phyloP scores from a whole-genome alignment of 2,888 invertebrate species.

The Trichogramma dendrolimi region DNA sequence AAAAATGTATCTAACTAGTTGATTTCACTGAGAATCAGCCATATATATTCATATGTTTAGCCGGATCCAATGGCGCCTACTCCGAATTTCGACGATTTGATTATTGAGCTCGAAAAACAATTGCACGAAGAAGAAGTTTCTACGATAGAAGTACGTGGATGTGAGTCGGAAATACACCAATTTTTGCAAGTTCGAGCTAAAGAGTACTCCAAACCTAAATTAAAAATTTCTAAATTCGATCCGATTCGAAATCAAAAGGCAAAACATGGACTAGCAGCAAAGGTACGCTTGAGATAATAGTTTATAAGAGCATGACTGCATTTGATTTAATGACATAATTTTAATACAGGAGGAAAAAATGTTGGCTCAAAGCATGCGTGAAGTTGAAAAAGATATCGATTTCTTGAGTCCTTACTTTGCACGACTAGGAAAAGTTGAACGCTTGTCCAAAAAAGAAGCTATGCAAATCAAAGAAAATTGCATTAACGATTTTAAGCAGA shows the following conservation, averaged over 20 bases:
- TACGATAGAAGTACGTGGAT: constrained; percentile 56
- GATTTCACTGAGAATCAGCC: neutral
- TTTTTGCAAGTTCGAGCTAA: constrained; percentile 53
- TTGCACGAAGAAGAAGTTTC: constrained; percentile 61
- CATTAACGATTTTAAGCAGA: constrained; percentile 64
- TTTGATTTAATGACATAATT: neutral
- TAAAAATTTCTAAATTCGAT: constrained; percentile 57
- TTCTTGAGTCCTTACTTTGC: constrained; percentile 64
- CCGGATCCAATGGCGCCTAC: constrained; percentile 61
- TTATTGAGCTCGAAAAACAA: constrained; percentile 61
- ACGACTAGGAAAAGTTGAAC: constrained; percentile 56
- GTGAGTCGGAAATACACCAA: constrained; percentile 53
- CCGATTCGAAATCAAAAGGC: constrained; percentile 57
- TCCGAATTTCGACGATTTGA: constrained; percentile 63
- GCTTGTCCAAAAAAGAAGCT: constrained; percentile 52
- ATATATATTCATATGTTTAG: constrained; percentile 44
- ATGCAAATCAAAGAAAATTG: constrained; percentile 58
- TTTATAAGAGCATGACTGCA: neutral
- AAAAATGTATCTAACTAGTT: no score
- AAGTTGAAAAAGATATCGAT: constrained; percentile 62
- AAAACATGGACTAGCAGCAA: constrained; percentile 54
- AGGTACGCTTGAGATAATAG: constrained; percentile 44
- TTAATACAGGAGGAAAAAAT: constrained; percentile 53
- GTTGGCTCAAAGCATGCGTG: constrained; percentile 57
- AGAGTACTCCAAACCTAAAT: constrained; percentile 54